Conservation (phyloP, 2,113 vertebrate genomes). For the Tragulus kanchil region DNA sequence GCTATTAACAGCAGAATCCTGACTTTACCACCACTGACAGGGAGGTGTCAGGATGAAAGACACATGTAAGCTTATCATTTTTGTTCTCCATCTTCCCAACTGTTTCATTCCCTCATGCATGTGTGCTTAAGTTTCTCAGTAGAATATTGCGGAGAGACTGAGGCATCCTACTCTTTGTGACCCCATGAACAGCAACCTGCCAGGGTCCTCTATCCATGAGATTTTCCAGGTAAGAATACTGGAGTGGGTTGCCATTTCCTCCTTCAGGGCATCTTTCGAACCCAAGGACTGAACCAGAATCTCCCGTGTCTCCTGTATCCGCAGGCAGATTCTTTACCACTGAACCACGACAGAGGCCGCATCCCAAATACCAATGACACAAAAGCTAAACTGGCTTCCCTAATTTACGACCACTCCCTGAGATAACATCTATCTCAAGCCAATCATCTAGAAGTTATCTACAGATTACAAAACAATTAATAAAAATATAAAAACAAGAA, state of each 20-base stretch:
- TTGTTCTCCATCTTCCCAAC: not conserved
- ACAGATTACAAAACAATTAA: slow-evolving; percentile 28
- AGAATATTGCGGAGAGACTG: too few species aligned
- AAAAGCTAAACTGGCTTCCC: slow-evolving; percentile 3
- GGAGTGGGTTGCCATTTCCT: not conserved
- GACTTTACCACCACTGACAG: not conserved
- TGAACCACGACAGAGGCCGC: not conserved
- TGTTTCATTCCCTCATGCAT: not conserved
- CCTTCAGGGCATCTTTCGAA: not conserved
- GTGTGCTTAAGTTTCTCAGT: not conserved
- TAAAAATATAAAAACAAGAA: not conserved
- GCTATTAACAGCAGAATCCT: slow-evolving; percentile 37
- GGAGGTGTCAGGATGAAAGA: not conserved
- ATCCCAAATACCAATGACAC: not conserved
- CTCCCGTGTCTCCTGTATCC: not conserved
- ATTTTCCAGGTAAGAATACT: not conserved
- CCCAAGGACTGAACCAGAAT: not conserved
- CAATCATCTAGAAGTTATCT: not conserved
- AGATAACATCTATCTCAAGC: not conserved
- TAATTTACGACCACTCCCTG: not conserved
- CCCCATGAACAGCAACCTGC: not conserved
- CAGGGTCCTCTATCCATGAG: not conserved
- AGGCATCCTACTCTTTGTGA: not conserved
- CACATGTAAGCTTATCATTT: not conserved
- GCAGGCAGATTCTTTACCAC: not conserved